Base-by-base conservation (phyloP, 2,888 invertebrate species). In the Saturnia pavonia region DNA sequence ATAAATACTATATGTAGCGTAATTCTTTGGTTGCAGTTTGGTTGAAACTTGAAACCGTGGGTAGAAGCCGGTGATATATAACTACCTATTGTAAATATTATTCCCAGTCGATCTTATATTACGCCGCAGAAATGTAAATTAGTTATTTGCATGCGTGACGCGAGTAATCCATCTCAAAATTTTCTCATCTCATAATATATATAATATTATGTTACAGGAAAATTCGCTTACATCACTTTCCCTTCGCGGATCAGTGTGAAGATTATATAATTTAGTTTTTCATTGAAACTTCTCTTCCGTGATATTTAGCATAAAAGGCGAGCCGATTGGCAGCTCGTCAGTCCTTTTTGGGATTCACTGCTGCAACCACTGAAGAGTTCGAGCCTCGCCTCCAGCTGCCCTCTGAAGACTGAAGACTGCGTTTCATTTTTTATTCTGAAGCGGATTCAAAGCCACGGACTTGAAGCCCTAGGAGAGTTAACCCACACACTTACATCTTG, bases 51-150 rank as follows among this genome's bases (percentile, higher is more conserved):
- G 27, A 4, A 27, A 12, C 12, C 14, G 4, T 2, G 27, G 9
- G 25, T 27, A 25, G 11, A 60, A 60, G 27, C 57, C 14, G 12
- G 16, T 16, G 25, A 25, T 14, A 60, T 27, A 12, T 57, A 25
- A 57, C 68, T 74, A 76, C 48, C 68, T 72, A n/a, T n/a, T n/a
- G n/a, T n/a, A 78, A 80, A 80, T 80, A 80, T 79, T 79, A 78
- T 74, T 74, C 57, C 74, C 76, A 72, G 73, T 74, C 73, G 68
- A 67, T 71, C 68, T 69, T 77, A 74, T 78, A 69, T 69, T 78
- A 74, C 76, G 48, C 73, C 78, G 76, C 73, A 75, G 72, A 69
- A 77, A 76, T 76, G 73, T 75, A 78, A 80, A 80, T 80, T 79
- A 74, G 75, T 80, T 80, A 77, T 77, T 79, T 74, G 67, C 67